Evolutionary conservation across 1,140 invertebrate species (phyloP), one percentile per base, ranked within the genome.

Genomic region (Heliconius melpomene): DNA sequence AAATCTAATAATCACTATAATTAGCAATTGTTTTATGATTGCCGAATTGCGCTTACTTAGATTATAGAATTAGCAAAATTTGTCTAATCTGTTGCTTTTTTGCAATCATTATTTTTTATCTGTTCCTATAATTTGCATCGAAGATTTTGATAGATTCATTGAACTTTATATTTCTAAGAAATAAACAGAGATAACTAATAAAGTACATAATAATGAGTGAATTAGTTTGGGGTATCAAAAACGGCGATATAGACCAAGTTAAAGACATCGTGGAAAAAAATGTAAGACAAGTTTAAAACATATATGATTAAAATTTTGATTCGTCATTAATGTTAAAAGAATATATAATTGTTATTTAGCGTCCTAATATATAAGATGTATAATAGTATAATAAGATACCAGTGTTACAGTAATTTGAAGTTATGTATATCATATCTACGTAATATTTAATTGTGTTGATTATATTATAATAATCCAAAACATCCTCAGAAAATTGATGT

Each of bases 181-280:
- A 81, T 78, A 81, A 81, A 81, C 73, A 77, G 77, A 71, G 52
- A 75, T 73, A 72, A 38, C 50, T 78, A 71, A 76, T 70, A 84
- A 90, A 90, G 86, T 89, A 89, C 82, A 46, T 75, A 82, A 96
- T 91, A 94, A 97, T 97, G 96, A 96, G 96, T 90, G 97, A 97
- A 94, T 96, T 98, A 90, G 96, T 98, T 81, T 98, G 98, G 98
- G 97, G 97, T 89, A 97, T 99, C 82, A 99, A 98, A 95, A 99
- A 99, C 93, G 98, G 98, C 74, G 98, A 99, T 93, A 95, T 99
- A 85, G 98, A 98, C 86, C 97, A 97, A 95, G 98, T 99, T 23
- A 97, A 97, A 94, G 96, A 98, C 90, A 96, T 97, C 82, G 96
- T 99, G 82, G 98, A 98, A 92, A 97, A 97, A 93, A 97, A 97